Percentiles rank a stretch among this genome's conserved stretches.
Conservation (phyloP, 2,113 vertebrate species). For the Amazona guildingii region DNA sequence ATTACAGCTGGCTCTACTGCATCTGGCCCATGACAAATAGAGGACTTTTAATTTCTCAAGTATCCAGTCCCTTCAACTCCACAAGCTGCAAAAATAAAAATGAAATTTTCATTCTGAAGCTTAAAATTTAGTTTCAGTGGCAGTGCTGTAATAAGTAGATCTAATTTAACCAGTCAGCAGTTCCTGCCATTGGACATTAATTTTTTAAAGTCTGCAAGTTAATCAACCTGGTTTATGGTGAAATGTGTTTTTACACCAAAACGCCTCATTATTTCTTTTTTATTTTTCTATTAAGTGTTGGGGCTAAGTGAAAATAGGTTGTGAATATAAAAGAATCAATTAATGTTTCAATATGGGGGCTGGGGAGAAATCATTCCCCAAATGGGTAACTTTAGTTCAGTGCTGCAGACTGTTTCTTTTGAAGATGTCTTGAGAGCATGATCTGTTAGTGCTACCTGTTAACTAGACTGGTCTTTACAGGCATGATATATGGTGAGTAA, state of each 20-base stretch:
- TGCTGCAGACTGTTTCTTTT: constrained; percentile 12
- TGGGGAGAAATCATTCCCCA: background rate
- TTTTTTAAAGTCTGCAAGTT: constrained; percentile 60
- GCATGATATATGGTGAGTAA: background rate
- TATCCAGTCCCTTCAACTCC: background rate
- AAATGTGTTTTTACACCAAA: constrained; percentile 64
- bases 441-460: constrained; percentile 32
- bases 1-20: background rate
- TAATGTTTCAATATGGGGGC: background rate
- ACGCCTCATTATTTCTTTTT: constrained; percentile 57
- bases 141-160: constrained; percentile 35
- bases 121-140: constrained; percentile 46
- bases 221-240: constrained; percentile 53
- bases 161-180: constrained; percentile 61
- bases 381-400: background rate
- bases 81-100: constrained; percentile 50
- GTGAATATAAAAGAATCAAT: constrained; percentile 60
- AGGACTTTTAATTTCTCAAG: constrained; percentile 41
- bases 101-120: constrained; percentile 37
- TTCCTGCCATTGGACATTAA: constrained; percentile 62
- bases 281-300: constrained; percentile 56
- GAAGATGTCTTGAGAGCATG: background rate
- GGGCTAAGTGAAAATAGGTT: constrained; percentile 47
- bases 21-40: constrained; percentile 21
- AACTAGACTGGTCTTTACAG: constrained; percentile 4